Evolutionary conservation across 2,888 invertebrate species (phyloP), one percentile per base, ranked within the genome.

Genomic region (Trachelus iudaicus): DNA sequence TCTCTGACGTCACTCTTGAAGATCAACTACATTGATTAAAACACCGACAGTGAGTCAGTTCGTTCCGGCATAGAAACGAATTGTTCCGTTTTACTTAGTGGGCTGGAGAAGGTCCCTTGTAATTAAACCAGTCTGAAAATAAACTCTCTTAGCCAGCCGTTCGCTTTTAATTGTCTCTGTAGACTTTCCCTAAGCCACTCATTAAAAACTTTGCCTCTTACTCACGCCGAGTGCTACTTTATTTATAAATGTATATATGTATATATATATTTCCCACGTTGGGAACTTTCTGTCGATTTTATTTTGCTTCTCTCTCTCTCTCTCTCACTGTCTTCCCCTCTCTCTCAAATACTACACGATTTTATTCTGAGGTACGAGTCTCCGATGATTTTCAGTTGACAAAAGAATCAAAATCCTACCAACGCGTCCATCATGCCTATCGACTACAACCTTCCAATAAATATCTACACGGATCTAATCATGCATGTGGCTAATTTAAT

Each of bases 121-220:
- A 89, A 90, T 90, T 89, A 86, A 86, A 87, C 84, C 86, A 84
- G 84, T 88, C 89, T 89, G 83, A 89, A 90, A 90, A 90, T 89
- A 89, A 90, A 87, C 88, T 85, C 83, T 85, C 80, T 79, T 74
- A 82, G 82, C 82, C 80, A 81, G 79, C 78, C 80, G 82, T 83
- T 84, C 85, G 83, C 85, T 86, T 87, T 89, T 90, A 90, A 90
- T 90, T 90, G 89, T 88, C 83, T 81, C 79, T 83, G 86, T 86
- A 90, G 88, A 89, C 88, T 40, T 40, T 40, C 15, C 40, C 40
- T 40, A 40, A 40, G 40, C 15, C 40, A 15, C 40, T 40, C 40
- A 40, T 40, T 40, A 40, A 40, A 40, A 40, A 40, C 40, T 40
- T 40, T 40, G 40, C 40, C 40, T 40, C 40, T 40, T 40, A 40